A percentile compares a stretch with the other conserved stretches of the same genome.
These are phyloP conservation scores for Excalfactoria chinensis DNA, from an alignment of 2,113 vertebrate species.

Conservation along the genomic window DNA sequence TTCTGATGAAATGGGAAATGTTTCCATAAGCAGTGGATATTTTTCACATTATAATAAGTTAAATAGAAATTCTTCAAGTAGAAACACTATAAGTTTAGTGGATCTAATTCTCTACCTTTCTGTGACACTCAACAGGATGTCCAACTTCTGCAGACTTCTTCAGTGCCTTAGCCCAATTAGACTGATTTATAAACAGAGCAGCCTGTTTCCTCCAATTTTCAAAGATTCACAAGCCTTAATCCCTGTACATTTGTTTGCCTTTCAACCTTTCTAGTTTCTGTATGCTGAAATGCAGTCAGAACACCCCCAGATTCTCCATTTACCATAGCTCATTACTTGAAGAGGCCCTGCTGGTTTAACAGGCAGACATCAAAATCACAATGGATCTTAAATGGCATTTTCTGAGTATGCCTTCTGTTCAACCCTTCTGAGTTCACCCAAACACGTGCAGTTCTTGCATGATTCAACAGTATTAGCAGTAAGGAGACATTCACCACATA, in stretches of 20 bases:
- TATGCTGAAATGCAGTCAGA: background rate
- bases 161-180: background rate
- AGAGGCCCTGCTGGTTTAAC: background rate
- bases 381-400: background rate
- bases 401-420: background rate
- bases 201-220: background rate
- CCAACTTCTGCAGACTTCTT: background rate
- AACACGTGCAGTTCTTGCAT: conserved; percentile 8
- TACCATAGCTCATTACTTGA: background rate
- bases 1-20: background rate
- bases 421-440: background rate
- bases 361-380: background rate
- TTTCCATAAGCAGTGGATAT: background rate
- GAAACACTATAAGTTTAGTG: background rate
- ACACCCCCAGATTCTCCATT: background rate
- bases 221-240: background rate
- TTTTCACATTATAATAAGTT: background rate
- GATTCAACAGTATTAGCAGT: conserved; percentile 9
- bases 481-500: background rate
- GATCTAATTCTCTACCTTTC: background rate
- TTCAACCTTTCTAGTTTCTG: background rate
- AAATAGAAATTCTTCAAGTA: background rate
- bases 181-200: background rate
- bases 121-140: background rate
- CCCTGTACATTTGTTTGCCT: background rate